Conservation (phyloP, 2,888 invertebrate genomes). For the Cyrtodaria siliqua region DNA sequence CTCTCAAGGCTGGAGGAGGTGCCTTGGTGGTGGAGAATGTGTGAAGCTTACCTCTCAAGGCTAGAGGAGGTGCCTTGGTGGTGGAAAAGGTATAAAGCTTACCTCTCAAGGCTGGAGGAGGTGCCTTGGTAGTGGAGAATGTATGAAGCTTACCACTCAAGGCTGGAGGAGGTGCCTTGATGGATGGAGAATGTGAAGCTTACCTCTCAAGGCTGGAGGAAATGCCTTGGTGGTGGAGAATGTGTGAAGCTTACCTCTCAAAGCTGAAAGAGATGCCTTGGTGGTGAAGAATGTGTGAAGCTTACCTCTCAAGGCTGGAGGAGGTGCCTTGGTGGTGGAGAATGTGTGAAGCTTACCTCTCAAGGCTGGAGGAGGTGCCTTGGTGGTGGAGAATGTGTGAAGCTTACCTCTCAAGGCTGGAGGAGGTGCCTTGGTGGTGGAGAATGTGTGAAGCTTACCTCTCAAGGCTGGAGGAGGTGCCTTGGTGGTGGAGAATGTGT, state of each 20-base stretch:
- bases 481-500: slow-evolving; percentile 91
- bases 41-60: too few relatives aligned
- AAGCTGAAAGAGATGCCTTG: slow-evolving; percentile 93
- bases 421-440: too few relatives aligned
- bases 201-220: too few relatives aligned
- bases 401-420: too few relatives aligned
- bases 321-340: too few relatives aligned
- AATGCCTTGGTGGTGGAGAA: too few relatives aligned
- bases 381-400: too few relatives aligned
- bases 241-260: slow-evolving; percentile 91
- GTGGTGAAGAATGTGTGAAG: slow-evolving; percentile 90
- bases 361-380: too few relatives aligned
- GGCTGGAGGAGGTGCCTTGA: slow-evolving; percentile 92
- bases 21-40: slow-evolving; percentile 92
- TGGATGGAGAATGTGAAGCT: slow-evolving; percentile 91
- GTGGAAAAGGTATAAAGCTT: too few relatives aligned
- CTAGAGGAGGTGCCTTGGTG: too few relatives aligned
- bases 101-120: slow-evolving; percentile 93
- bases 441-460: slow-evolving; percentile 86
- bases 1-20: slow-evolving; percentile 93
- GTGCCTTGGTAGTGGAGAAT: slow-evolving; percentile 92
- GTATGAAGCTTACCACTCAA: slow-evolving; percentile 89
- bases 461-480: slow-evolving; percentile 94
- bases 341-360: too few relatives aligned
- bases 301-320: slow-evolving; percentile 91